Percentiles rank a stretch among this genome's conserved stretches.
Conservation (phyloP, 2,888 invertebrate species). For the Cantharis rustica region DNA sequence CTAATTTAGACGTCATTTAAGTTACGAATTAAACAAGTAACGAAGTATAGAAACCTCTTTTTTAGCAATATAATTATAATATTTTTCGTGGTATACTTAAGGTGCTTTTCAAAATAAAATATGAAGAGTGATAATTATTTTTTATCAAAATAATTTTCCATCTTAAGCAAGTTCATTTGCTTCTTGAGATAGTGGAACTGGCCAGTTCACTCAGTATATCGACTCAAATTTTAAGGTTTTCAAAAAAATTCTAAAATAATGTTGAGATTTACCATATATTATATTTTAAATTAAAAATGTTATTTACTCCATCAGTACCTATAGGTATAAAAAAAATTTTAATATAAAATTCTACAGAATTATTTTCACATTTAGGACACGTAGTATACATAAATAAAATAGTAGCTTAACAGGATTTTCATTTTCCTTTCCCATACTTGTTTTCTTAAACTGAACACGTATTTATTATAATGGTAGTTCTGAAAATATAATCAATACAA, state of each 20-base stretch:
- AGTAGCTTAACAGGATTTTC: conserved; percentile 15
- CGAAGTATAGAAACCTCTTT: too few relatives aligned
- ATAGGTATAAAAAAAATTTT: background rate
- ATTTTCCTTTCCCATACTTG: conserved; percentile 12
- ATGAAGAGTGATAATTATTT: too few relatives aligned
- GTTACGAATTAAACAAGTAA: too few relatives aligned
- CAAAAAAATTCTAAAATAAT: background rate
- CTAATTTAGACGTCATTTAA: too few relatives aligned
- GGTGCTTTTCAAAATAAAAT: too few relatives aligned
- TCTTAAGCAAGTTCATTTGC: too few relatives aligned
- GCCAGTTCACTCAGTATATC: too few relatives aligned
- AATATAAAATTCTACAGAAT: conserved; percentile 14
- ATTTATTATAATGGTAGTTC: conserved; percentile 1
- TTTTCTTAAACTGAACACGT: conserved; percentile 22
- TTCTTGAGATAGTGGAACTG: too few relatives aligned
- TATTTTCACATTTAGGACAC: conserved; percentile 25
- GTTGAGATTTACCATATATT: background rate
- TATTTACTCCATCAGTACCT: background rate
- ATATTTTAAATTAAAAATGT: background rate
- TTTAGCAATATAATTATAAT: too few relatives aligned
- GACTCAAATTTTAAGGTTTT: background rate
- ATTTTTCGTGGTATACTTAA: too few relatives aligned
- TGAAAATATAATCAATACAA: background rate
- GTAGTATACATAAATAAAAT: conserved; percentile 24
- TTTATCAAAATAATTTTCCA: too few relatives aligned